Conservation (phyloP, 1,140 invertebrate genomes). For the Hyphantria cunea region DNA sequence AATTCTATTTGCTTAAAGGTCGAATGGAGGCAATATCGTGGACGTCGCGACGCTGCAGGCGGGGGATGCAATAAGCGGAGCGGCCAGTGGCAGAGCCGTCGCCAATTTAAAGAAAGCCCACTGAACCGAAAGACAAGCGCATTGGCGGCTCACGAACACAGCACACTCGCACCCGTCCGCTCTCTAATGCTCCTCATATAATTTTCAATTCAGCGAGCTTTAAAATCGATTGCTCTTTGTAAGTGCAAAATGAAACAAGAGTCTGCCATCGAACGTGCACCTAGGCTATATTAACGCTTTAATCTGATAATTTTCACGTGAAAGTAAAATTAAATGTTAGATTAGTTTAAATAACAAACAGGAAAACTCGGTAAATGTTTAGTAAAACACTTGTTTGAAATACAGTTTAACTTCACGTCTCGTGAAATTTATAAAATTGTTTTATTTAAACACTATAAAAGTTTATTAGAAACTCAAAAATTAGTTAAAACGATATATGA, state of each 20-base stretch:
- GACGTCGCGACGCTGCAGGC: slow-evolving; percentile 73
- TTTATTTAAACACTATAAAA: slow-evolving; percentile 10
- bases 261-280: slow-evolving; percentile 41
- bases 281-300: slow-evolving; percentile 58
- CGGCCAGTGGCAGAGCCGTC: slow-evolving; percentile 73
- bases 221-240: slow-evolving; percentile 80
- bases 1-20: slow-evolving; percentile 80
- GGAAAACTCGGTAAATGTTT: slow-evolving; percentile 22
- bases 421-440: slow-evolving; percentile 18
- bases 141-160: slow-evolving; percentile 77
- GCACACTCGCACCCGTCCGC: slow-evolving; percentile 55
- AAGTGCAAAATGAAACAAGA: slow-evolving; percentile 73
- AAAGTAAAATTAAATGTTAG: slow-evolving; percentile 31
- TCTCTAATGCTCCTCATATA: slow-evolving; percentile 77
- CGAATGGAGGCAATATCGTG: slow-evolving; percentile 78
- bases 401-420: slow-evolving; percentile 21
- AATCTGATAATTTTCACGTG: slow-evolving; percentile 22
- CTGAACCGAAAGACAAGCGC: slow-evolving; percentile 82
- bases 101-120: slow-evolving; percentile 83
- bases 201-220: slow-evolving; percentile 81
- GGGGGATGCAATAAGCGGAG: slow-evolving; percentile 77
- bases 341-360: slow-evolving; percentile 36
- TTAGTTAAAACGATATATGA: too few relatives aligned
- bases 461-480: background rate
- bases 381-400: slow-evolving; percentile 2